Conservation (phyloP, 2,113 vertebrate genomes). For the Prinia subflava region DNA sequence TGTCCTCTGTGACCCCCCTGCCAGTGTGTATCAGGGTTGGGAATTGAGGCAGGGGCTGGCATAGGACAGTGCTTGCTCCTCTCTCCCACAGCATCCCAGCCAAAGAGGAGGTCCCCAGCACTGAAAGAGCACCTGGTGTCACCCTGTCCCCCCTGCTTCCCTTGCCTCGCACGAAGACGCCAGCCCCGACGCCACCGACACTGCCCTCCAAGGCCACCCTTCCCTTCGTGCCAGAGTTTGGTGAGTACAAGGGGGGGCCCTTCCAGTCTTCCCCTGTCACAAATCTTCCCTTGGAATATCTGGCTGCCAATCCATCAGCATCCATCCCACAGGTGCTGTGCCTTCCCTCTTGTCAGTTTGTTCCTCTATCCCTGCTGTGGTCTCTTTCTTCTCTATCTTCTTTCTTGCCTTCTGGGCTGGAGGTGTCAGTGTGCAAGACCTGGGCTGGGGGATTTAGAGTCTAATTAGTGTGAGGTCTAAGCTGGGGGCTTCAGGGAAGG, state of each 20-base stretch:
- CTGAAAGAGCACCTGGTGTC: fast-evolving
- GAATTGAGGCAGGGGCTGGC: neutral
- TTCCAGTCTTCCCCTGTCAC: neutral
- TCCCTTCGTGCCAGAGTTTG: neutral
- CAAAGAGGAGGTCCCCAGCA: neutral
- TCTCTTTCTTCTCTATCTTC: neutral
- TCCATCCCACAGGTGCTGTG: neutral
- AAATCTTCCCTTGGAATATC: neutral
- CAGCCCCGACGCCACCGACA: fast-evolving
- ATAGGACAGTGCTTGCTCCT: neutral
- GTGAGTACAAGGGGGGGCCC: neutral
- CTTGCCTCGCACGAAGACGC: neutral
- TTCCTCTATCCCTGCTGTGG: neutral
- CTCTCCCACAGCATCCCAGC: neutral
- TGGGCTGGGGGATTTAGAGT: neutral
- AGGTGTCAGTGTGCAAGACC: neutral
- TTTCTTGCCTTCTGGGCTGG: neutral
- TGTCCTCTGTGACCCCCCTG: neutral
- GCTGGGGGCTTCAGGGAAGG: neutral
- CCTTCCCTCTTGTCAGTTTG: neutral
- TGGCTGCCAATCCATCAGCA: neutral
- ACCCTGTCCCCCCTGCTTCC: neutral
- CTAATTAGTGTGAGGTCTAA: neutral
- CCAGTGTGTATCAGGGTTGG: neutral
- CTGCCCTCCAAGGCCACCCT: neutral